A percentile compares a stretch with the other conserved stretches of the same genome.
Evolutionary conservation across 2,888 invertebrate species (phyloP).

Genomic region (Rhagonycha lutea): DNA sequence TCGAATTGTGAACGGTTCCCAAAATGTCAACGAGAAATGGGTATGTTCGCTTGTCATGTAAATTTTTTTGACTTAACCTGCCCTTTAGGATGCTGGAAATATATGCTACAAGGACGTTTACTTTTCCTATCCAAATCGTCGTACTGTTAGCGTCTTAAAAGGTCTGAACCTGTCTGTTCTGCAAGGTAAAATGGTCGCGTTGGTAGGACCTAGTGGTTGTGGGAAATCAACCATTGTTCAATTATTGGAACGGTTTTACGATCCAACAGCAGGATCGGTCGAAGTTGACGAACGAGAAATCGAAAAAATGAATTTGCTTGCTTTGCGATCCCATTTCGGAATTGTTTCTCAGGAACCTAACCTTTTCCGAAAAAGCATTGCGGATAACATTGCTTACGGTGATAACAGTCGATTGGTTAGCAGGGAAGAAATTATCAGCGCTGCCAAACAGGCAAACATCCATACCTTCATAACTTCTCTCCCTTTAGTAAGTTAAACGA

Average conservation of each 20-base stretch:
- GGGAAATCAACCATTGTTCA: constrained; percentile 80
- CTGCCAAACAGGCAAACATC: constrained; percentile 76
- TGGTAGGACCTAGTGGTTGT: constrained; percentile 71
- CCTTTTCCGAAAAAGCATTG: constrained; percentile 81
- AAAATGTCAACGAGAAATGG: constrained; percentile 24
- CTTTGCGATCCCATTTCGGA: constrained; percentile 80
- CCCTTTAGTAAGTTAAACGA: constrained; percentile 52
- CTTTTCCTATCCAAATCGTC: constrained; percentile 80
- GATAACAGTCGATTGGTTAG: constrained; percentile 54
- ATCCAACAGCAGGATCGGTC: constrained; percentile 50
- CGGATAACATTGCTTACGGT: constrained; percentile 83
- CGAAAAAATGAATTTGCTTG: constrained; percentile 72
- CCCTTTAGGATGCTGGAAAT: constrained; percentile 60
- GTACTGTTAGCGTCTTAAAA: constrained; percentile 69
- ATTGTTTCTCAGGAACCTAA: constrained; percentile 91
- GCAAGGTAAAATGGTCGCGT: not conserved
- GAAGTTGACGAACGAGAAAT: constrained; percentile 70
- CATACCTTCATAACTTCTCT: constrained; percentile 75
- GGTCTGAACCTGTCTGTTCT: constrained; percentile 44
- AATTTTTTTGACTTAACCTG: not conserved
- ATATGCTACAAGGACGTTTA: constrained; percentile 70
- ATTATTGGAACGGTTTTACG: not conserved
- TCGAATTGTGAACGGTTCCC: constrained; percentile 55
- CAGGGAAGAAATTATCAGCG: constrained; percentile 67
- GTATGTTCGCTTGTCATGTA: constrained; percentile 46